phyloP scores from a whole-genome alignment of 2,113 vertebrate genomes.

The Rafetus swinhoei region DNA sequence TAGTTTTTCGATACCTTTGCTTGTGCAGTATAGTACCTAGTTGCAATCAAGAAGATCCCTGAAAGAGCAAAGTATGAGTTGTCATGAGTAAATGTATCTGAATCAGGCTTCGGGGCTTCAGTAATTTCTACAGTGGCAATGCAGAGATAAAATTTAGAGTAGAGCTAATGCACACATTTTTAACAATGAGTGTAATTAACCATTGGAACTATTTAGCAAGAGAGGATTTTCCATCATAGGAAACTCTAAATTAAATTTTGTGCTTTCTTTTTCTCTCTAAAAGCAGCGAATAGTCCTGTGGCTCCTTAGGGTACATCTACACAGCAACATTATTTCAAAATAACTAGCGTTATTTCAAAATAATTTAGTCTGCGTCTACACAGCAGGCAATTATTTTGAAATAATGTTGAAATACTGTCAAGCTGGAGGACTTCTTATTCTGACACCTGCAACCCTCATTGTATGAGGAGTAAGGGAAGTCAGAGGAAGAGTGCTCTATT shows the following conservation, averaged over 20 bases:
- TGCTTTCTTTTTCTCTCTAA: not conserved
- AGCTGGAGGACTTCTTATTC: too few relatives aligned
- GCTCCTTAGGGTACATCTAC: too few relatives aligned
- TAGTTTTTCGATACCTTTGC: not conserved
- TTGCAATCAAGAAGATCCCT: not conserved
- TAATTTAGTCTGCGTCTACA: too few relatives aligned
- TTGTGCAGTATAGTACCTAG: not conserved
- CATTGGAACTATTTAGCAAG: not conserved
- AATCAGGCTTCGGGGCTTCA: not conserved
- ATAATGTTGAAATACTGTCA: too few relatives aligned
- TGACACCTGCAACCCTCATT: too few relatives aligned
- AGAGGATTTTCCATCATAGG: not conserved
- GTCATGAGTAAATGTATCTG: fast-evolving
- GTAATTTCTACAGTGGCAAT: not conserved
- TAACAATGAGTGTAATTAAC: not conserved
- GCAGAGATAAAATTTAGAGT: not conserved
- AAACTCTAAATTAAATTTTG: fast-evolving
- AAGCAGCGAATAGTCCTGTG: too few relatives aligned
- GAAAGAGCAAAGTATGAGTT: not conserved
- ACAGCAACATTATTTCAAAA: too few relatives aligned
- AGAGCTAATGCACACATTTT: not conserved
- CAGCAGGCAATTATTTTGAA: too few relatives aligned
- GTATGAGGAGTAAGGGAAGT: too few relatives aligned
- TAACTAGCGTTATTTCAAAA: too few relatives aligned
- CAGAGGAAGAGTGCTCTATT: too few relatives aligned